Conservation (phyloP, 2,888 invertebrate species). For the Cheilosia vernalis region DNA sequence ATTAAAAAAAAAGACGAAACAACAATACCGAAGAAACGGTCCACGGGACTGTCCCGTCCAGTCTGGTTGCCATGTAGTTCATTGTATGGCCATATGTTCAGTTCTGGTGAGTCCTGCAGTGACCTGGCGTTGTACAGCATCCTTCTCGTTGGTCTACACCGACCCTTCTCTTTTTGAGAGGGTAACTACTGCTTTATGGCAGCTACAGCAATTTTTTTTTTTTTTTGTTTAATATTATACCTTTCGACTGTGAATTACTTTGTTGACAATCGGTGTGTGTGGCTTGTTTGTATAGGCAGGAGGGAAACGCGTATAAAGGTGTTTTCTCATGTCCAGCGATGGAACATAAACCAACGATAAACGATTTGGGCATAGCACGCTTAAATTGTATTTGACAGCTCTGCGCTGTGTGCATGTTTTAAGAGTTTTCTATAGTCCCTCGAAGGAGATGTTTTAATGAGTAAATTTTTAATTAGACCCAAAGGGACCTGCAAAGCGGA, state of each 20-base stretch:
- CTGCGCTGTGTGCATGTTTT: background rate
- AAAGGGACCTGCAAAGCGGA: background rate
- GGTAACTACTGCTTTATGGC: constrained; percentile 21
- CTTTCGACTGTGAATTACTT: constrained; percentile 47
- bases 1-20: constrained; percentile 44
- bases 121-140: constrained; percentile 63
- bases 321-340: constrained; percentile 46
- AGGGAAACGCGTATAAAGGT: constrained; percentile 36
- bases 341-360: constrained; percentile 31
- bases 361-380: constrained; percentile 48
- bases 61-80: constrained; percentile 49
- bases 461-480: constrained; percentile 3
- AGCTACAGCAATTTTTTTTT: constrained; percentile 16
- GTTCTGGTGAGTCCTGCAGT: constrained; percentile 49
- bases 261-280: constrained; percentile 60
- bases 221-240: constrained; percentile 27
- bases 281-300: constrained; percentile 11
- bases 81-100: constrained; percentile 70
- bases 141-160: constrained; percentile 33
- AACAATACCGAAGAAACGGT: constrained; percentile 38
- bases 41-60: constrained; percentile 72
- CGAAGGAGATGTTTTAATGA: background rate
- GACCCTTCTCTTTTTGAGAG: constrained; percentile 34
- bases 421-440: background rate
- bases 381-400: constrained; percentile 52